A percentile compares a stretch with the other conserved stretches of the same genome.
Conservation (phyloP, 2,797 vertebrate genomes). For the Gobio occitaniae region DNA sequence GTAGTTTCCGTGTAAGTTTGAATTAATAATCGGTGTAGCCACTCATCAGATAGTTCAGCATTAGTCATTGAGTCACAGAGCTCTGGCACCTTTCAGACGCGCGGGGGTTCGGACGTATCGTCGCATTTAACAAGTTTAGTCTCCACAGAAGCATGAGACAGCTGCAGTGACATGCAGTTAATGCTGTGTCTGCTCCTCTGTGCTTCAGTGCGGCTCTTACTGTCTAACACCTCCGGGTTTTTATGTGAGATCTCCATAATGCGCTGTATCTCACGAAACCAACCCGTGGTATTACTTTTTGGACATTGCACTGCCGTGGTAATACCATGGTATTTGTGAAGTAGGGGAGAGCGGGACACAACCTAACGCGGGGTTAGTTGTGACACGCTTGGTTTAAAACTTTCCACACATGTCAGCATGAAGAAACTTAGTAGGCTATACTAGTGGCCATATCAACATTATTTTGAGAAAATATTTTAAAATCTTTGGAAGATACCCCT, state of each 20-base stretch:
- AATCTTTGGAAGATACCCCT: too few relatives aligned
- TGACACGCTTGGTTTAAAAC: too few relatives aligned
- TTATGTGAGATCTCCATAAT: not conserved
- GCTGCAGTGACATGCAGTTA: not conserved
- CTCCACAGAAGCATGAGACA: not conserved
- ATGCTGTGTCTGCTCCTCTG: constrained; percentile 8
- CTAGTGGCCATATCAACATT: too few relatives aligned
- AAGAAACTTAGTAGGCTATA: too few relatives aligned
- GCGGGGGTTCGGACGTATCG: not conserved
- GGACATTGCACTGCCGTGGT: not conserved
- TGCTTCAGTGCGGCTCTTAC: not conserved
- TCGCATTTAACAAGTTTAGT: not conserved
- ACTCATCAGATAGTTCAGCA: not conserved
- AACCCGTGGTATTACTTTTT: not conserved
- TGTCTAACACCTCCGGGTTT: not conserved
- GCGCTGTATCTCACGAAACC: not conserved
- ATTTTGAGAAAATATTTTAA: too few relatives aligned
- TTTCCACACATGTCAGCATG: too few relatives aligned
- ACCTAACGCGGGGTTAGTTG: too few relatives aligned
- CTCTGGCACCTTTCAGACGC: not conserved
- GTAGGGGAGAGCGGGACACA: not conserved
- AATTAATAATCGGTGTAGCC: constrained; percentile 36
- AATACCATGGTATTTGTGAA: not conserved
- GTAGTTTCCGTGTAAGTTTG: constrained; percentile 10
- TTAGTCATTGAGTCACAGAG: not conserved